Base-by-base conservation (phyloP, 2,113 vertebrate species). In the Alaudala cheleensis region DNA sequence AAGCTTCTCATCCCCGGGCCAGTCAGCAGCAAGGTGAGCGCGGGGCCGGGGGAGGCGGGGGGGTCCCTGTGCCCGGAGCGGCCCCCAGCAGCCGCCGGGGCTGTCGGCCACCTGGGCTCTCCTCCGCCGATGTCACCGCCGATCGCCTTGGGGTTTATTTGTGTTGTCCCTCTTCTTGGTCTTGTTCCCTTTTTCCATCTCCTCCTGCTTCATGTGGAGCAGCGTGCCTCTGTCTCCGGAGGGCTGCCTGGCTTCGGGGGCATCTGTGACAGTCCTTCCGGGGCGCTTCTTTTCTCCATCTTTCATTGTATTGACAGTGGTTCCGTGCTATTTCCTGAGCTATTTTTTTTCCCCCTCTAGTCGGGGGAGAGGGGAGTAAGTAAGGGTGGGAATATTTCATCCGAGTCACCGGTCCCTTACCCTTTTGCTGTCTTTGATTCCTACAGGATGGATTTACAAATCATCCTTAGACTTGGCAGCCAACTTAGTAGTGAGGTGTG, bases 1-100 rank as follows among this genome's bases (percentile, higher is more conserved):
- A 99, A 99, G 93, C 98, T 99, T 45, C 98, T 99, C 56, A 98
- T 99, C 92, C 99, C 99, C 7, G 99, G 98, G 88, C 99, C 99
- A 22, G 98, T 98, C 92, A 98, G 98, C 72, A 98, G 98, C 98
- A 99, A 99, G 99, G 99, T 99, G 98, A 95, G 97, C 24, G 14
- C 14, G 21, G 72, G 45, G 56, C 76, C 13, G 37, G 18, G 24
- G 28, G 5, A 57, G 25, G 45, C 6, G 31, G 56, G 33, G 6
- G 6, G 5, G 10, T 29, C 5, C n/a, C 10, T 14, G 42, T 24
- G 42, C 28, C 24, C 19, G 13, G 26, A 47, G 74, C 21, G 12
- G 29, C 18, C 16, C 44, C 37, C 51, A 4, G 11, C 22, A 31
- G 67, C 21, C 28, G 10, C 22, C 8, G n/a, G 26, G 49, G 21